Percentiles rank a stretch among this genome's conserved stretches.
Evolutionary conservation across 2,113 vertebrate genomes (phyloP).

Genomic region (Urocynchramus pylzowi): DNA sequence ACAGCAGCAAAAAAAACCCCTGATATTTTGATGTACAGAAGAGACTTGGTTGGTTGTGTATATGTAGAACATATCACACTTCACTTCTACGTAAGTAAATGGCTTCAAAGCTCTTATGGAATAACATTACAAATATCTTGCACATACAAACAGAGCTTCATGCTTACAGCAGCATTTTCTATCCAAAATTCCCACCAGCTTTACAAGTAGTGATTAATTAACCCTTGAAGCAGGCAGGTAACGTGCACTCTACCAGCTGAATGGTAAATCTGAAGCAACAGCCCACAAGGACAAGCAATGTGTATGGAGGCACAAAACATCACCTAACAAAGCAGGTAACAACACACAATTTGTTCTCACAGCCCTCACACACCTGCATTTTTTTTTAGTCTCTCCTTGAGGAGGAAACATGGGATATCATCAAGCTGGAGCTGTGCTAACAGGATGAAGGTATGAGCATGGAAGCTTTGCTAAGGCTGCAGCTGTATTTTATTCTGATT

Average conservation of each 20-base stretch:
- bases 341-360: not conserved
- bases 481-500: not conserved
- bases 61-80: not conserved
- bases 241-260: not conserved
- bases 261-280: not conserved
- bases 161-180: not conserved
- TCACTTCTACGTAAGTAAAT: not conserved
- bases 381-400: not conserved
- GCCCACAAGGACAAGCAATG: not conserved
- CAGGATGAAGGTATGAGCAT: not conserved
- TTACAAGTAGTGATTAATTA: not conserved
- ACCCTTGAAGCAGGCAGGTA: not conserved
- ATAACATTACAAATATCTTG: not conserved
- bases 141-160: not conserved
- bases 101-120: not conserved
- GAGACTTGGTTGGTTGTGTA: not conserved
- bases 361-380: not conserved
- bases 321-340: not conserved
- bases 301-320: not conserved
- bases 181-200: not conserved
- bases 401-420: not conserved
- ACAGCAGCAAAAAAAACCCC: fast-evolving
- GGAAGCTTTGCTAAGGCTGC: not conserved
- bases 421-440: not conserved
- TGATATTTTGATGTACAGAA: not conserved